phyloP scores from a whole-genome alignment of 2,888 invertebrate genomes.

The Pseudoips prasinana region DNA sequence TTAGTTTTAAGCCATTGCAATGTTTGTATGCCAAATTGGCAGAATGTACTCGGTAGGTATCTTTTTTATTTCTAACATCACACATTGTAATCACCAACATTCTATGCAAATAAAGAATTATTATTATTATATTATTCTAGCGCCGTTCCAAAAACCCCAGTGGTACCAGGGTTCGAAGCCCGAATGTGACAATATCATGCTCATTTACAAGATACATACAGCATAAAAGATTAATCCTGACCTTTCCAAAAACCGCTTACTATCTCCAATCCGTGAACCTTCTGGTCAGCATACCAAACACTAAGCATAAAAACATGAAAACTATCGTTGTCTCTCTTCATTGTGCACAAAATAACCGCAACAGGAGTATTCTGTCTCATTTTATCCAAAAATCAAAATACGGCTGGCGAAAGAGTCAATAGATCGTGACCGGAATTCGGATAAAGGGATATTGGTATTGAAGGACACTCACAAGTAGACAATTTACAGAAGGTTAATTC shows the following conservation, averaged over 20 bases:
- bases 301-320: not conserved
- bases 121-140: no score
- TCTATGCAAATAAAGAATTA: no score
- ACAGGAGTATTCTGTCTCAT: conserved; percentile 13
- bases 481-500: not conserved
- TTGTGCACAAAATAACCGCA: conserved; percentile 4
- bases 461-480: not conserved
- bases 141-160: no score
- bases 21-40: no score
- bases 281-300: conserved; percentile 1
- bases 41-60: no score
- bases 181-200: no score
- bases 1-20: no score
- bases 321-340: conserved; percentile 3
- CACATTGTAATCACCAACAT: no score
- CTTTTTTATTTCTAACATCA: no score
- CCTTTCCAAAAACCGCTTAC: conserved; percentile 2
- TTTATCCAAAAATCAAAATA: conserved; percentile 23
- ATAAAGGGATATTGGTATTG: conserved; percentile 12
- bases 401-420: conserved; percentile 15
- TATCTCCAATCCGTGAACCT: not conserved
- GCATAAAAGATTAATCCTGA: conserved; percentile 4
- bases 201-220: no score
- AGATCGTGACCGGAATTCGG: conserved; percentile 28
- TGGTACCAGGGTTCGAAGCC: no score